Base-by-base conservation (phyloP, 1,140 invertebrate genomes). In the Drosophila teissieri region DNA sequence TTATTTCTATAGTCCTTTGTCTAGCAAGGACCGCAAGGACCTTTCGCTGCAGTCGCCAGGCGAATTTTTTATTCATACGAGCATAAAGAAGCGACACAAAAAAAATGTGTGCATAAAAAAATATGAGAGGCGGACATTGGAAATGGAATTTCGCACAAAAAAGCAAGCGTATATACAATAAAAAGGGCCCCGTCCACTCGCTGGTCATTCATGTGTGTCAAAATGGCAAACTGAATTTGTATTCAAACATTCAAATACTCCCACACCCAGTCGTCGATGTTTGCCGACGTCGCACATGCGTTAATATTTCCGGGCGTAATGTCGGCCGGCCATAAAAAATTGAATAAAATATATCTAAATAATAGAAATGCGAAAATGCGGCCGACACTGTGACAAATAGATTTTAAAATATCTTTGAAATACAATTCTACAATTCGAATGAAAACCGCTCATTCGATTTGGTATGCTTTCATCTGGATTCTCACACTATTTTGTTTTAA, bases 171-270 rank as follows among this genome's bases (percentile, higher is more conserved):
- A n/a, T 31, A 31, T 31, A 31, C 19, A 56, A 40, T 22, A 37
- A 37, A 34, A 39, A 45, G 42, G 46, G 40, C 60, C 64, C 46
- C 65, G 68, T 68, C 48, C 78, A 69, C 73, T 73, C 44, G 84
- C 76, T 89, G 84, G 80, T 74, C 84, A 89, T 89, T 89, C 84
- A 89, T 89, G 84, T 89, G 84, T 89, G 84, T 84, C 84, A 89
- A 89, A 89, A 89, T 89, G 77, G 84, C 84, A 88, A 88, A 88
- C 80, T 80, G 84, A 88, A 88, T 86, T 85, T 72, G 83, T 86
- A 86, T 86, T 86, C 84, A 88, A 88, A 86, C 82, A 86, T 86
- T 86, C 82, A 86, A 81, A 86, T 70, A 51, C 45, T 46, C 56
- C 62, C 65, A 54, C 60, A 53, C 44, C 52, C 58, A 37, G 24